Evolutionary conservation across 2,888 invertebrate genomes (phyloP), one percentile per base, ranked within the genome.

Genomic region (Tiphia femorata): DNA sequence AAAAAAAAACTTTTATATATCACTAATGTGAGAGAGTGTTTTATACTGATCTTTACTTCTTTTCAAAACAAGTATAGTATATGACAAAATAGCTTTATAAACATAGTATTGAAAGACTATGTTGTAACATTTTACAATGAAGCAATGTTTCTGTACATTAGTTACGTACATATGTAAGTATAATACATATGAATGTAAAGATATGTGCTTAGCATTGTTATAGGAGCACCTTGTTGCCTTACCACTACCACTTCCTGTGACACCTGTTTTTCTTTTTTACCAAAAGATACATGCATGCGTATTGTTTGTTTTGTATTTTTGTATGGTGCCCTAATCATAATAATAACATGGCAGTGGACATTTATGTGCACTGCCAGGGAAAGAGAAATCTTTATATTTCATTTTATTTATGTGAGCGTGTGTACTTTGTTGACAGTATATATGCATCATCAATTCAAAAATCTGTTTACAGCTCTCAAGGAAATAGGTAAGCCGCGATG

Each of bases 401-500:
- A 40, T 52, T 50, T 50, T 61, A 50, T 56, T 62, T 61, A 58
- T 59, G 58, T 66, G 72, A 75, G 67, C 62, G 75, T 78, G 70
- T 71, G 67, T 67, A 71, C 51, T 38, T 48, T 38, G 35, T 43
- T 50, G 52, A 56, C 41, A 51, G 37, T 44, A 49, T 65, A 72
- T 72, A 74, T 66, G 72, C 72, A 73, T 75, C 72, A 73, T 67
- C 72, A 76, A 77, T 73, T 72, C 73, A 75, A 74, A 73, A 73
- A 75, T 79, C 76, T 82, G 75, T 79, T 80, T 83, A 77, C 82
- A 83, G 83, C 82, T 76, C 78, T 80, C 82, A 80, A 82, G 82
- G 82, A 83, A 70, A 78, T 82, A 81, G 83, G 83, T 83, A 83
- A 83, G 83, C 79, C 74, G 78, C 68, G 74, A 71, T 66, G 67